phyloP scores from a whole-genome alignment of 2,888 invertebrate genomes.

The Andrena bucephala region DNA sequence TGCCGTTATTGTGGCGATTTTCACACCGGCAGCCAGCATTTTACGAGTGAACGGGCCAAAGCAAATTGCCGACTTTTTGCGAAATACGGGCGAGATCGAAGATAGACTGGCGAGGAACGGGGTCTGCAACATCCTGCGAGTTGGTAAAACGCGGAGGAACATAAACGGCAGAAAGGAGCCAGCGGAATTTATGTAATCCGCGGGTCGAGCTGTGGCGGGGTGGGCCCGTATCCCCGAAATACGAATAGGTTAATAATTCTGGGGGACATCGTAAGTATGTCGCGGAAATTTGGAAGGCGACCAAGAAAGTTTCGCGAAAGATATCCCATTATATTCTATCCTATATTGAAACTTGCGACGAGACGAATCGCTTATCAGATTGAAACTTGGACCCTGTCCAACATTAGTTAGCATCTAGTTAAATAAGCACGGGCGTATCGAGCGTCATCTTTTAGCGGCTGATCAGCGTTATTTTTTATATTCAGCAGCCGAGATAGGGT shows the following conservation, averaged over 20 bases:
- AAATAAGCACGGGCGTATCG: slow-evolving; percentile 14
- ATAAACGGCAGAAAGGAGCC: background rate
- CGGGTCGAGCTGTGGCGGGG: background rate
- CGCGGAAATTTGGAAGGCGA: slow-evolving; percentile 55
- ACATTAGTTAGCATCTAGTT: slow-evolving; percentile 48
- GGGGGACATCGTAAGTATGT: slow-evolving; percentile 41
- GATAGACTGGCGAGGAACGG: slow-evolving; percentile 27
- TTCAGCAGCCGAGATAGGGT: background rate
- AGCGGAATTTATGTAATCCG: slow-evolving; percentile 40
- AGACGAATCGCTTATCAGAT: slow-evolving; percentile 48
- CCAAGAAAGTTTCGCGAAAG: slow-evolving; percentile 56
- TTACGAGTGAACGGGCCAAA: slow-evolving; percentile 47
- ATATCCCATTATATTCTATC: slow-evolving; percentile 41
- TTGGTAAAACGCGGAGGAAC: slow-evolving; percentile 24
- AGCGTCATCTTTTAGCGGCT: background rate
- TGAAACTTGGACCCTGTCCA: slow-evolving; percentile 52
- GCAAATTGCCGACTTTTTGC: slow-evolving; percentile 55
- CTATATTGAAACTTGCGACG: slow-evolving; percentile 43
- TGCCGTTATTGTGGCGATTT: slow-evolving; percentile 63
- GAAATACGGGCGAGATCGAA: slow-evolving; percentile 39
- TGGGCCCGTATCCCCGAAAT: slow-evolving; percentile 25
- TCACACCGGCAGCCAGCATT: slow-evolving; percentile 49
- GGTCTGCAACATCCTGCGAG: slow-evolving; percentile 13
- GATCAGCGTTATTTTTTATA: background rate
- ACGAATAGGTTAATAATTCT: slow-evolving; percentile 56